Evolutionary conservation across 2,113 vertebrate genomes (phyloP).

Genomic region (Passer montanus): DNA sequence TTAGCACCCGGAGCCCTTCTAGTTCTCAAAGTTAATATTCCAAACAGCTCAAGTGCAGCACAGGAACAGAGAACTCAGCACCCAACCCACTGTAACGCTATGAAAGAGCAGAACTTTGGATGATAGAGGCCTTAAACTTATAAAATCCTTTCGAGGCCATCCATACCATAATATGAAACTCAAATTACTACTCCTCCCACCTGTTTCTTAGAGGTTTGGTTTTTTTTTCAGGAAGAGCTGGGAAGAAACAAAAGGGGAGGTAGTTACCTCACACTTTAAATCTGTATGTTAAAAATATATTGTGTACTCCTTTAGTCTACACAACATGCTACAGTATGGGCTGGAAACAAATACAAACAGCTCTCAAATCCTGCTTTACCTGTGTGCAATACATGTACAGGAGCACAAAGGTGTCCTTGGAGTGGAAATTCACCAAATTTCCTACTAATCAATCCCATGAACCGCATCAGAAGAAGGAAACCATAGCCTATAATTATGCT

Average conservation of each 20-base stretch:
- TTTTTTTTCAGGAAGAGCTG: background rate
- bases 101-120: conserved; percentile 24
- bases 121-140: conserved; percentile 61
- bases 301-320: background rate
- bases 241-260: conserved; percentile 8
- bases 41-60: conserved; percentile 70
- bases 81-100: conserved; percentile 51
- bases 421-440: background rate
- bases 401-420: background rate
- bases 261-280: background rate
- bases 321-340: background rate
- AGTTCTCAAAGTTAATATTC: conserved; percentile 79
- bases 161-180: conserved; percentile 13
- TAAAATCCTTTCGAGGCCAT: conserved; percentile 52
- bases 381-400: rapidly evolving
- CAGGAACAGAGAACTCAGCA: background rate
- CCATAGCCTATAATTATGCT: background rate
- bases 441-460: background rate
- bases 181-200: conserved; percentile 28
- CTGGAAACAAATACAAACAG: background rate
- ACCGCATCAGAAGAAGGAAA: background rate
- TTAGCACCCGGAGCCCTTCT: conserved; percentile 69
- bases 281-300: background rate
- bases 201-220: background rate
- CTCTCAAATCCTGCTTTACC: background rate